Percentiles rank a stretch among this genome's conserved stretches.
These are phyloP conservation scores for Coelinius sp. DNA, from an alignment of 2,888 invertebrate species.

Conservation along the genomic window DNA sequence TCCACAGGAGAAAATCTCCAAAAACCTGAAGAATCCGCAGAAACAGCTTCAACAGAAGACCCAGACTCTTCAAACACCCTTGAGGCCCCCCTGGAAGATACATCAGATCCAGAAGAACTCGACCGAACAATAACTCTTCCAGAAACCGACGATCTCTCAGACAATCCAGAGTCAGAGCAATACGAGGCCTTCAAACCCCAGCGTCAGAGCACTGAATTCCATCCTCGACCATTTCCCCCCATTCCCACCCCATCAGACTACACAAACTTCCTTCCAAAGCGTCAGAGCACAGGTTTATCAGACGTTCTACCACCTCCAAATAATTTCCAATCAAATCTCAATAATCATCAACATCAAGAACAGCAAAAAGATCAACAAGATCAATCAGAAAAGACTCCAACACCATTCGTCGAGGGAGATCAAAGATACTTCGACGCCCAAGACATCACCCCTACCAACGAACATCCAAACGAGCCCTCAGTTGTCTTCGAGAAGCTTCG, in stretches of 20 bases:
- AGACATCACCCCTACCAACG: not conserved
- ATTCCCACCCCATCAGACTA: constrained; percentile 37
- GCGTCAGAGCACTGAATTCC: constrained; percentile 55
- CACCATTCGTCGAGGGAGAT: not conserved
- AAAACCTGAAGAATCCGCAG: not conserved
- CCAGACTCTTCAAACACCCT: not conserved
- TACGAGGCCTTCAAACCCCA: constrained; percentile 58
- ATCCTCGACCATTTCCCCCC: not conserved
- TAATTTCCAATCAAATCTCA: not conserved
- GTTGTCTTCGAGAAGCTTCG: constrained; percentile 51
- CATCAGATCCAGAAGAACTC: not conserved
- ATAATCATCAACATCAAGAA: too few species aligned
- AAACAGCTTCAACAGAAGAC: too few species aligned
- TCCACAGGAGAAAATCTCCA: not conserved
- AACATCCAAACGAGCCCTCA: not conserved
- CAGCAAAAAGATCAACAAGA: too few species aligned
- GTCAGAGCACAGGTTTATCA: constrained; percentile 41
- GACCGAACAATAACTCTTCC: constrained; percentile 14
- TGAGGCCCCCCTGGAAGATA: not conserved
- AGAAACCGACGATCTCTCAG: constrained; percentile 24
- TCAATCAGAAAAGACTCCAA: not conserved
- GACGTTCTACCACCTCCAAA: not conserved
- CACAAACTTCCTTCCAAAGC: constrained; percentile 43
- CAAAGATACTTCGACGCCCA: constrained; percentile 25
- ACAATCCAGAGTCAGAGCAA: constrained; percentile 37